Percentiles rank a stretch among this genome's conserved stretches.
phyloP scores from a whole-genome alignment of 2,888 invertebrate species.

The Ditula angustiorana region DNA sequence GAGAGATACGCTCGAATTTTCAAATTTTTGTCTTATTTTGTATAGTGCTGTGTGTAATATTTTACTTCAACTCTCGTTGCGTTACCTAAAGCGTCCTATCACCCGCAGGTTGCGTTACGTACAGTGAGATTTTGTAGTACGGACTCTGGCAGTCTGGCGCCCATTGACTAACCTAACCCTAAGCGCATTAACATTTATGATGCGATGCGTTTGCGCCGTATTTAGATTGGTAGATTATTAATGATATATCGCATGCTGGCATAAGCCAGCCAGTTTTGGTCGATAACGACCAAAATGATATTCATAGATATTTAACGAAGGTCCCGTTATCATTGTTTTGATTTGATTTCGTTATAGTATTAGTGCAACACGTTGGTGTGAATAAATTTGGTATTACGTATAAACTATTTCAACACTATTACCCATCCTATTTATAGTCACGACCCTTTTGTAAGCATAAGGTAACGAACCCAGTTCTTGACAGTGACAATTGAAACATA shows the following conservation, averaged over 20 bases:
- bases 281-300: constrained; percentile 30
- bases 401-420: not conserved
- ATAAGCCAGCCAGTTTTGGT: too few relatives aligned
- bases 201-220: constrained; percentile 38
- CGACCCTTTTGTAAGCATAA: too few relatives aligned
- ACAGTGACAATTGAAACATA: too few relatives aligned
- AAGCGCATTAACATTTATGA: constrained; percentile 64
- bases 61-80: too few relatives aligned
- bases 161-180: constrained; percentile 55
- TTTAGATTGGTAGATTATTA: constrained; percentile 40
- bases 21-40: too few relatives aligned
- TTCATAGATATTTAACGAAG: constrained; percentile 24
- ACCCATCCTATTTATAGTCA: not conserved
- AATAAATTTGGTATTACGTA: constrained; percentile 11
- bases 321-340: constrained; percentile 19
- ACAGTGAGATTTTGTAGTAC: constrained; percentile 18
- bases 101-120: not conserved
- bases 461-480: too few relatives aligned
- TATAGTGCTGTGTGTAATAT: too few relatives aligned
- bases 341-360: constrained; percentile 13
- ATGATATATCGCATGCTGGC: constrained; percentile 33
- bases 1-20: too few relatives aligned
- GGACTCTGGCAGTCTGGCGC: constrained; percentile 46
- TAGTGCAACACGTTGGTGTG: not conserved
- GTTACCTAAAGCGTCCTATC: not conserved